Base-by-base conservation (phyloP, 2,113 vertebrate species). In the Oreotrochilus melanogaster region DNA sequence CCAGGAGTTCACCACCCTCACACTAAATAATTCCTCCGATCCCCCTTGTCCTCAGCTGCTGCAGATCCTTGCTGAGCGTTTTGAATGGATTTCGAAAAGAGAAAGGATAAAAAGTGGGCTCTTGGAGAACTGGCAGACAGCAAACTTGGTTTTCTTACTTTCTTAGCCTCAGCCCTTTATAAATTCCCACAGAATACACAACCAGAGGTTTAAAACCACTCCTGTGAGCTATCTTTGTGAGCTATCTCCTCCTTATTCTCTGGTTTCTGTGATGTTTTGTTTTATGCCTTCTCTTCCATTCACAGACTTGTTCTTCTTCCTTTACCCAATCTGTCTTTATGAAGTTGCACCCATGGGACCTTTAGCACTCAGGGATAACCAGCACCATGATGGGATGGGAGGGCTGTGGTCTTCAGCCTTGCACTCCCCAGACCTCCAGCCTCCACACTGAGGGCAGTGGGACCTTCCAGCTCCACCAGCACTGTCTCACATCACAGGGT, bases 51-150 rank as follows among this genome's bases (percentile, higher is more conserved):
- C 61, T 7, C 4, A 35, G 56, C 16, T 51, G 27, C 79, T 54
- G 3, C 3, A 7, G 15, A 1, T 1, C 61, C 47, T 42, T 21
- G 2, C 2, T 11, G 0, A 12, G 35, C 18, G 65, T 39, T 60
- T 35, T 51, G 13, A 3, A 0, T 35, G 65, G 30, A 14, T 89
- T 50, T 64, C 73, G 37, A 15, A 50, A 2, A 1, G 0, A 31
- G 12, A 2, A 3, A 23, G 57, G 31, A 0, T 10, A 17, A 50
- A 21, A 53, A 3, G 2, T 4, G 47, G 23, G 39, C 9, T 70
- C n/a, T 42, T 9, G 62, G 43, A 1, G 6, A 21, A 79, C 71
- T 72, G 86, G 43, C 47, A 74, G 31, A 5, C 42, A 37, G 61
- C 51, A 89, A 1, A 33, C 11, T 24, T 39, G 31, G 4, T 58